Evolutionary conservation across 2,113 vertebrate species (phyloP), one percentile per base, ranked within the genome.

Genomic region (Acanthochromis polyacanthus): DNA sequence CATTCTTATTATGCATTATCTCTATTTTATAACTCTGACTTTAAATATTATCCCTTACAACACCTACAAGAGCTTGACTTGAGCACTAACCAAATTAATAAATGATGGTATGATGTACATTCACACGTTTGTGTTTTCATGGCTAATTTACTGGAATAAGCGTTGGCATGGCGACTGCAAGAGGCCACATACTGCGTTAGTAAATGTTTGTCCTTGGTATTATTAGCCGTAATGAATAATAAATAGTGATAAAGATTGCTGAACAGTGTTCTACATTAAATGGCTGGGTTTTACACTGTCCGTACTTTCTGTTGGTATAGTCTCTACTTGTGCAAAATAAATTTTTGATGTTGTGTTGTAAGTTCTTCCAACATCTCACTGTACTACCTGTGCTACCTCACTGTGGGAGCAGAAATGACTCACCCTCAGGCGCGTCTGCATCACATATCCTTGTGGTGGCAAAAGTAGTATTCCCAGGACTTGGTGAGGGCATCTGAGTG

Each of bases 351-450:
- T 40, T 59, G 36, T 69, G 46, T 59, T 79, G 62, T 46, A 71
- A 75, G 61, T 84, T 85, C 60, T 68, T 72, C 51, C 51, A 83
- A 23, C 75, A 69, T 84, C 53, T 84, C 43, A 67, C 25, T 9
- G 70, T n/a, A 83, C 51, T 71, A 56, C 76, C 58, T 15, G 14
- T 19, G 72, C 50, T 57, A 59, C 71, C 60, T 77, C 20, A 64
- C 57, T 51, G 61, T 74, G 56, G 52, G 19, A 64, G 73, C 63
- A 66, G 60, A 55, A 57, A 86, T 73, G 60, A 64, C 95, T 95
- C 95, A 99, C 98, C 97, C 95, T 96, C 94, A 70, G 97, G 97
- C 40, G 97, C 98, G 68, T 97, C 94, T n/a, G 97, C 97, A 87
- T 97, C 97, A 93, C 98, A 99, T 76, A 92, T 95, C 90, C 93